Evolutionary conservation across 1,140 invertebrate species (phyloP), one percentile per base, ranked within the genome.

Genomic region (Orchestia grillus): DNA sequence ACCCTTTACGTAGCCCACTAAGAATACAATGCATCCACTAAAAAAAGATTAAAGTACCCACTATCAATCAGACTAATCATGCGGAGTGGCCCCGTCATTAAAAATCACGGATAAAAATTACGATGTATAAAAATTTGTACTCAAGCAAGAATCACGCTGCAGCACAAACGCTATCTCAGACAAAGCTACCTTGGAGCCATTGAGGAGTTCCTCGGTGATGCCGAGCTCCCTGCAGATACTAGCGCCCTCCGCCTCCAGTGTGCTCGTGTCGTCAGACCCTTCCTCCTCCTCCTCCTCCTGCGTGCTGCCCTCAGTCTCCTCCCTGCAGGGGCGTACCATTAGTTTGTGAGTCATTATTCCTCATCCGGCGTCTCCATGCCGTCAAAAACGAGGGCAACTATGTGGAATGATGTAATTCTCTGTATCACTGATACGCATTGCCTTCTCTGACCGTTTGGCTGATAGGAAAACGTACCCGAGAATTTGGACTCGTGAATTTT

Each of bases 201-300:
- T 44, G 92, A 94, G 92, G 11, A 94, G 92, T 8, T 94, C 92
- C 44, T 94, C 92, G 11, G 92, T 94, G 44, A 94, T 94, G 44
- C 44, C 40, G 92, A 94, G 92, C 92, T 94, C 92, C 44, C 40
- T 94, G 92, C 92, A 94, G 19, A 94, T 94, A 44, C 92, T 94
- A 40, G 92, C 36, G 1, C 92, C 43, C 44, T 94, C 92, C 6
- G 43, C 92, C 92, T 94, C 43, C 92, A 94, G 92, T 15, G 4
- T 45, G 43, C 41, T 44, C 8, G 43, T 44, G 43, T 94, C 92
- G 41, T 44, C 92, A 0, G 92, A 90, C 88, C n/a, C 88, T 90
- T 90, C 88, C 88, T 90, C 88, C 36, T 8, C 4, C 87, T n/a
- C 87, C 8, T 53, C 47, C 47, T 53, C 47, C 47, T 53, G 47